Conservation (phyloP, 2,797 vertebrate species). For the Sylvilagus floridanus region DNA sequence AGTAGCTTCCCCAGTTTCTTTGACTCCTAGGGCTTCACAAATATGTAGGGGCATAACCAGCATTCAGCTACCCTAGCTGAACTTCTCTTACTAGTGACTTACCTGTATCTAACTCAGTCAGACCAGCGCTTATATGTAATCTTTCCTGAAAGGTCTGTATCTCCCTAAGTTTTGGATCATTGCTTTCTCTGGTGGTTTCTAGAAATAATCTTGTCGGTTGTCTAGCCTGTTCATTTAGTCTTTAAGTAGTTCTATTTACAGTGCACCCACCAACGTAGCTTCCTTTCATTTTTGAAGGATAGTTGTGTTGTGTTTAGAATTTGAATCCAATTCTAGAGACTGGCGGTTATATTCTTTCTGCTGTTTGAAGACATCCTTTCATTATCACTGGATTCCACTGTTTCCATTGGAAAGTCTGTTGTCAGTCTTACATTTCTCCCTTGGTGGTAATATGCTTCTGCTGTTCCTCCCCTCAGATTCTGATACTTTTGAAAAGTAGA, state of each 20-base stretch:
- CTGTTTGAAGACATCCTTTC: neutral
- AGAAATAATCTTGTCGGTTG: neutral
- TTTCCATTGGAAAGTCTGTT: neutral
- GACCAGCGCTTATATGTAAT: neutral
- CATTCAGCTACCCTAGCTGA: neutral
- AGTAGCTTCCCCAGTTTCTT: neutral
- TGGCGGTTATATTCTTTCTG: neutral
- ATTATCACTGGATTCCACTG: neutral
- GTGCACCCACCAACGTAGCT: neutral
- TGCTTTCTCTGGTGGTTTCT: neutral
- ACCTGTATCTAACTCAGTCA: neutral
- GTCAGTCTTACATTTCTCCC: neutral
- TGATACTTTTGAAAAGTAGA: neutral
- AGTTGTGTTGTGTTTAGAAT: conserved; percentile 8
- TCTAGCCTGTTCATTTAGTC: neutral
- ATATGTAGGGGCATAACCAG: no score
- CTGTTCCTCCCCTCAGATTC: neutral
- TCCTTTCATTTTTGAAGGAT: neutral
- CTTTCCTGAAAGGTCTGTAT: neutral
- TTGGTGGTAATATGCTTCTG: neutral
- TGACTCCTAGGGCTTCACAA: neutral
- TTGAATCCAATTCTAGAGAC: conserved; percentile 10
- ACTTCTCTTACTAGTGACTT: neutral
- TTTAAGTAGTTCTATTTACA: neutral
- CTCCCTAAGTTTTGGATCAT: neutral